Base-by-base conservation (phyloP, 1,140 invertebrate species). In the Drosophila nasuta region DNA sequence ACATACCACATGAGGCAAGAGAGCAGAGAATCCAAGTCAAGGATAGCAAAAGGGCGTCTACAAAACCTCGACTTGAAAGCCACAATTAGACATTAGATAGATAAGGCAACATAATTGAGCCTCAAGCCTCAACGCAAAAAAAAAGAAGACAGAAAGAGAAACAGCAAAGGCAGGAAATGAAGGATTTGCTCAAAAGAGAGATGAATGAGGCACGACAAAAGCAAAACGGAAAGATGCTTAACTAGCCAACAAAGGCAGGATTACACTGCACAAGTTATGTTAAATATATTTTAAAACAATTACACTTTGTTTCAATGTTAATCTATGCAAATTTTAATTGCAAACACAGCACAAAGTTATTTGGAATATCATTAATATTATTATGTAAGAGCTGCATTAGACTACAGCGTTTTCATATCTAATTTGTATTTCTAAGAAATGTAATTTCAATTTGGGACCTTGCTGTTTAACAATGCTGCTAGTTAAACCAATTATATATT, bases 91-190 rank as follows among this genome's bases (percentile, higher is more conserved):
- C 52, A 41, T 13, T 7, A 38, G 52, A 38, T 35, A 35, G 57
- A 62, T 75, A 69, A 75, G 72, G 58, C 65, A 70, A 43, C 72
- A 70, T 75, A 75, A 75, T 75, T 62, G 58, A 64, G 66, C 70
- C 70, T 30, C 51, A 56, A 56, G 64, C 33, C 11, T 20, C 8
- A 25, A 25, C 20, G 4, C 20, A 25, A 25, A 25, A 25, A 20
- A 4, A 25, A 25, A 25, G 7, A 28, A 20, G 20, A 30, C 6
- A 33, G 2, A 33, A 6, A 33, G 7, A 33, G 30, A 5, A 33
- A 33, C 0, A 33, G 7, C n/a, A 30, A n/a, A 25, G 15, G 25
- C 72, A 70, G 72, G 72, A 75, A 75, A 75, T 70, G 43, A 75
- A 75, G 58, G 58, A 63, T 73, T 74, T 68, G 54, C 5, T 46